Evolutionary conservation across 2,797 vertebrate genomes (phyloP).

Genomic region (Gymnodraco acuticeps): DNA sequence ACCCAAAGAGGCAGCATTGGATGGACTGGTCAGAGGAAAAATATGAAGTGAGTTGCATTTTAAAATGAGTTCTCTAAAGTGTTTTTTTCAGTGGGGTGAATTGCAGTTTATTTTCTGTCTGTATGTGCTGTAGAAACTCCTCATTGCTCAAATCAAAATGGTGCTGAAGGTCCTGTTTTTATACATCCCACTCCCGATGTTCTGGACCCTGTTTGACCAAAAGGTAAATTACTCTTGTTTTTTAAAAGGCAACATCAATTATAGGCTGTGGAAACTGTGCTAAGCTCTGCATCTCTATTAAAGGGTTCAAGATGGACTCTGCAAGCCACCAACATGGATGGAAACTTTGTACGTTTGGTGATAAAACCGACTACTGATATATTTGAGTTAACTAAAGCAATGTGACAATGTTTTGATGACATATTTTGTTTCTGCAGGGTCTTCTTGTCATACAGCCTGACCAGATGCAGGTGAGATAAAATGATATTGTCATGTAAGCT

Average conservation of each 20-base stretch:
- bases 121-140: conserved; percentile 85
- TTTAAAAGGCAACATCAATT: background rate
- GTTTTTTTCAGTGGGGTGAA: conserved; percentile 1
- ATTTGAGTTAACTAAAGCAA: background rate
- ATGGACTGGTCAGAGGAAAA: conserved; percentile 96
- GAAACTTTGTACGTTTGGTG: conserved; percentile 89
- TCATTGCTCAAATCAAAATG: conserved; percentile 95
- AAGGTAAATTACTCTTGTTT: conserved; percentile 85
- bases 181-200: conserved; percentile 97
- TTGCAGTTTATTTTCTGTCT: conserved; percentile 16
- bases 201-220: conserved; percentile 97
- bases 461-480: conserved; percentile 93
- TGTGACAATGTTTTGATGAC: conserved; percentile 9
- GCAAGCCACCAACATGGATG: conserved; percentile 93
- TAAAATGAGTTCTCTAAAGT: background rate
- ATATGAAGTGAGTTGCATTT: conserved; percentile 86
- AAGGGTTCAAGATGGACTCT: conserved; percentile 98
- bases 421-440: conserved; percentile 82
- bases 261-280: background rate
- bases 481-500: background rate
- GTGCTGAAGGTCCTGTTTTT: conserved; percentile 93
- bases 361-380: background rate
- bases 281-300: conserved; percentile 24
- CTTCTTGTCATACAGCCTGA: conserved; percentile 90
- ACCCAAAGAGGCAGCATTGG: conserved; percentile 93